A percentile compares a stretch with the other conserved stretches of the same genome.
phyloP scores from a whole-genome alignment of 2,113 vertebrate genomes.

The Sarotherodon lohbergeri region DNA sequence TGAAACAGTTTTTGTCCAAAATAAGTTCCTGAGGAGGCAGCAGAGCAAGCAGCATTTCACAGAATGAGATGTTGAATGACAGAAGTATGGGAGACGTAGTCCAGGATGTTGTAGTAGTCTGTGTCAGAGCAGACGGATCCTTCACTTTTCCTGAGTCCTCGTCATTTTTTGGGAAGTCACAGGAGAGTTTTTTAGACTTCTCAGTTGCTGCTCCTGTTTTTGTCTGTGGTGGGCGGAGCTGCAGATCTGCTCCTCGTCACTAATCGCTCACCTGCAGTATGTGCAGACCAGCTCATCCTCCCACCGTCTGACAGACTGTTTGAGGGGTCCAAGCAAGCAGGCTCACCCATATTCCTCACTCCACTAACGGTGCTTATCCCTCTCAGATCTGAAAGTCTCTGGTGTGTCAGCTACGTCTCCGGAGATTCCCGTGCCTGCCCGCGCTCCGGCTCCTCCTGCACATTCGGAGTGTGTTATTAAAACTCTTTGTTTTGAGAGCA shows the following conservation, averaged over 20 bases:
- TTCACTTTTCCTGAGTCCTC: not conserved
- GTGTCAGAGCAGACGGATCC: not conserved
- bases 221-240: not conserved
- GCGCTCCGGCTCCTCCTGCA: rapidly evolving
- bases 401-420: not conserved
- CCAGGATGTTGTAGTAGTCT: not conserved
- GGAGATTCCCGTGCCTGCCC: not conserved
- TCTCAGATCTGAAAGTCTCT: not conserved
- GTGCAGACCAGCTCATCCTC: not conserved
- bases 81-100: not conserved
- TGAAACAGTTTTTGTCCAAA: not conserved
- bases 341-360: not conserved
- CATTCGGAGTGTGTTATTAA: not conserved
- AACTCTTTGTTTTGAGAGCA: not conserved
- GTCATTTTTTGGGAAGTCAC: not conserved
- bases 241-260: not conserved
- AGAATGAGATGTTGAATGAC: not conserved
- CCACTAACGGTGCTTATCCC: not conserved
- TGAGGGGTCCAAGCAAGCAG: not conserved
- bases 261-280: not conserved
- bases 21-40: not conserved
- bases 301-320: not conserved
- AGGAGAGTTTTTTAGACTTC: not conserved
- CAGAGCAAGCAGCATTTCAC: not conserved
- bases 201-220: rapidly evolving